Evolutionary conservation across 2,888 invertebrate genomes (phyloP).

Genomic region (Linhomoeus sp.): DNA sequence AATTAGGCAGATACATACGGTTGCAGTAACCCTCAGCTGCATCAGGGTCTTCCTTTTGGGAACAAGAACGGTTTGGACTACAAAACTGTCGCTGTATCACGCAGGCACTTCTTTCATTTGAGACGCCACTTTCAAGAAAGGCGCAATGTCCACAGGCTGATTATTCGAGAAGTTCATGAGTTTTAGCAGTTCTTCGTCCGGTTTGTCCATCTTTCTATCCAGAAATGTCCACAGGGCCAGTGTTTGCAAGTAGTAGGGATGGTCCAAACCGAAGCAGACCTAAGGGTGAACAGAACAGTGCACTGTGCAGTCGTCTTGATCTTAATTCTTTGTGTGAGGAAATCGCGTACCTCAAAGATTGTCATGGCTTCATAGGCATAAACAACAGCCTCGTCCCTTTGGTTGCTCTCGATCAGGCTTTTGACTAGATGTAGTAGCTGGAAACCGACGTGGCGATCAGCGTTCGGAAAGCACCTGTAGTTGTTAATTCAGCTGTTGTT

Average conservation of each 20-base stretch:
- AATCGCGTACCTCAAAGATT: slow-evolving; percentile 16
- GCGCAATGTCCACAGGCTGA: slow-evolving; percentile 5
- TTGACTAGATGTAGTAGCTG: slow-evolving; percentile 21
- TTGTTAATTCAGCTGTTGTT: too few species aligned
- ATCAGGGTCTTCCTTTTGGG: too few species aligned
- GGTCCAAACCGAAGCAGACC: slow-evolving; percentile 22
- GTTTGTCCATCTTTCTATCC: slow-evolving; percentile 13
- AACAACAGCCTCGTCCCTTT: slow-evolving; percentile 17
- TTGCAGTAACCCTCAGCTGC: too few species aligned
- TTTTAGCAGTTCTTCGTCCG: slow-evolving; percentile 15
- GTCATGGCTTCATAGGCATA: slow-evolving; percentile 26
- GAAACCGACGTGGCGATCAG: slow-evolving; percentile 22
- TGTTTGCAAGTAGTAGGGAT: slow-evolving; percentile 23
- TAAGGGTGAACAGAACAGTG: neutral
- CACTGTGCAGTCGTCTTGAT: too few species aligned
- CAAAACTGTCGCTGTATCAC: too few species aligned
- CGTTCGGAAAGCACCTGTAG: slow-evolving; percentile 19
- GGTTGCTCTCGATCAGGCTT: slow-evolving; percentile 14
- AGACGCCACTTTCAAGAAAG: neutral
- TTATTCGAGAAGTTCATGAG: slow-evolving; percentile 14
- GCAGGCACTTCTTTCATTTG: too few species aligned
- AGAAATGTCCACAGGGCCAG: slow-evolving; percentile 24
- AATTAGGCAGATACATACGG: too few species aligned
- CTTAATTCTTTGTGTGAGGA: neutral
- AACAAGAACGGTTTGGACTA: too few species aligned